Conservation (phyloP, 92 coral and sea anemone species). For the Umimayanthus chanpuru region DNA sequence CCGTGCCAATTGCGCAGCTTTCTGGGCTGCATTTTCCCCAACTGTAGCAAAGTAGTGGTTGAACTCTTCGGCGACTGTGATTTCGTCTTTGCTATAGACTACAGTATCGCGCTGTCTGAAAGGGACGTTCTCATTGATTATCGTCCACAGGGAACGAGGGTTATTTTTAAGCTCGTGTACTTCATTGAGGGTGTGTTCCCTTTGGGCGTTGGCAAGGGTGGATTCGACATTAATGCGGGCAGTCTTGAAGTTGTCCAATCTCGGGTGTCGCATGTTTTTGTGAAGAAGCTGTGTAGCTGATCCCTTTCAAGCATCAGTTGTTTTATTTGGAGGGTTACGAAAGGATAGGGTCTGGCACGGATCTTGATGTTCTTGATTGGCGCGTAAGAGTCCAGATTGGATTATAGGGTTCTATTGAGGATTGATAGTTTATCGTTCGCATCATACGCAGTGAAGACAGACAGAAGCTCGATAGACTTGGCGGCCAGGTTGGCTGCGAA, state of each 20-base stretch:
- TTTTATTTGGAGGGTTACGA: background rate
- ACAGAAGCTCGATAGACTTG: background rate
- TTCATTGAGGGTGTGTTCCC: background rate
- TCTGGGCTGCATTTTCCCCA: conserved; percentile 50
- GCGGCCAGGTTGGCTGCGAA: background rate
- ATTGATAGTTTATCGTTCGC: too few relatives aligned
- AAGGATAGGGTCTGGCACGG: conserved; percentile 4
- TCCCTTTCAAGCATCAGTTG: background rate
- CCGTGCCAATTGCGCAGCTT: background rate
- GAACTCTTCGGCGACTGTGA: conserved; percentile 51
- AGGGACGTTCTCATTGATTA: background rate
- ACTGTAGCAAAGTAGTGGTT: conserved; percentile 56
- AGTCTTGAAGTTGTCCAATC: background rate
- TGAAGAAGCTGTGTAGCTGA: background rate
- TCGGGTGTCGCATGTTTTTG: background rate
- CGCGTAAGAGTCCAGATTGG: background rate
- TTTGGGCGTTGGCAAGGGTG: background rate
- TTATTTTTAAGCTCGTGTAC: background rate
- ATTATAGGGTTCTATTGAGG: background rate
- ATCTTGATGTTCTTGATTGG: conserved; percentile 7
- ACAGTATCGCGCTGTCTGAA: background rate
- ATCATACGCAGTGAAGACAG: too few relatives aligned
- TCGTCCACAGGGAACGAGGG: background rate
- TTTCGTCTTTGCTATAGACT: conserved; percentile 44
- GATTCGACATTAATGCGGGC: background rate